Evolutionary conservation across 2,888 invertebrate genomes (phyloP), one percentile per base, ranked within the genome.

Genomic region (Sinopyrophorus schimmeli): DNA sequence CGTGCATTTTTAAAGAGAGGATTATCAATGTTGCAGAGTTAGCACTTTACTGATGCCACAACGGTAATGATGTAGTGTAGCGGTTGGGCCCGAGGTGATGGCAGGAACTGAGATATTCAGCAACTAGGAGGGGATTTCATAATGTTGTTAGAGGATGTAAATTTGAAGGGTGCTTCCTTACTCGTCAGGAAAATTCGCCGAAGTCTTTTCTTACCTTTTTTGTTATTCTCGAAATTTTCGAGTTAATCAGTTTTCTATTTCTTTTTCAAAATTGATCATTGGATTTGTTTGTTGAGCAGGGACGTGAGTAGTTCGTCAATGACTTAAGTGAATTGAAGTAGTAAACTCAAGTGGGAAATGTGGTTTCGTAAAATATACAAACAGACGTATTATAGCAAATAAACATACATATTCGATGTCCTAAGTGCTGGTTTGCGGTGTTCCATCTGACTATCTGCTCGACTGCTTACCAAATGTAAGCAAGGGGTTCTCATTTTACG

Each of bases 21-120:
- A 35, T 31, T 23, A 31, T 18, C 20, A 10, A 21, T 27, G 34
- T 35, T 61, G 58, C 62, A 57, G 52, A 53, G 60, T 46, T 53
- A 60, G 60, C 60, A 62, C 57, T 60, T 60, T 58, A 47, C 48
- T 53, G 56, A 57, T 58, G 53, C 56, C 56, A 53, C 55, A 56
- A 56, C 54, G 54, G 60, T 65, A 63, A 65, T 65, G 65, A 64
- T 63, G 59, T 61, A 62, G 63, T 62, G 61, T 61, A 61, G 60
- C 54, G 59, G 61, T 57, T 44, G 55, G 55, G 58, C 56, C 59
- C 54, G 59, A 61, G 62, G 62, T 57, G 59, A 55, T 59, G 50
- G 28, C 43, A 47, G 20, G 60, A 59, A 58, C 57, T 56, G 57
- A 54, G 59, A 62, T 58, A 62, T 60, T 59, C 59, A 60, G 59